Percentiles rank a stretch among this genome's conserved stretches.
Evolutionary conservation across 2,797 vertebrate genomes (phyloP).

Genomic region (Pipistrellus pipistrellus): DNA sequence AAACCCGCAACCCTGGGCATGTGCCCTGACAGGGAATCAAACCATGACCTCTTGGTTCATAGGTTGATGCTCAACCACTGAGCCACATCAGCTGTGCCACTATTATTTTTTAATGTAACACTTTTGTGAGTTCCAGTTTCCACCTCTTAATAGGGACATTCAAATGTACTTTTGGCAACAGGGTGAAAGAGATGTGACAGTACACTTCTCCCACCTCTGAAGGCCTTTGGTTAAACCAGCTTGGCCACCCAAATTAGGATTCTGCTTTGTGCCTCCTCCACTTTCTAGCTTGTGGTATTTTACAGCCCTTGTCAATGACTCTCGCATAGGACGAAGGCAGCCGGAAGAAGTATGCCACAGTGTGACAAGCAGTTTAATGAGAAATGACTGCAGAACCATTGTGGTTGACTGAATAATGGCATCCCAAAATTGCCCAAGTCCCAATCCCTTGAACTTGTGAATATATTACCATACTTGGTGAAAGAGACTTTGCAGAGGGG

Average conservation of each 20-base stretch:
- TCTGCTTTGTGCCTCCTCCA: background rate
- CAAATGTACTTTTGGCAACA: constrained; percentile 62
- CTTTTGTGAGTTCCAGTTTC: constrained; percentile 74
- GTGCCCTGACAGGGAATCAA: too few relatives aligned
- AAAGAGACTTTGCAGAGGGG: background rate
- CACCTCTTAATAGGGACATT: constrained; percentile 79
- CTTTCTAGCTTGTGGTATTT: constrained; percentile 6
- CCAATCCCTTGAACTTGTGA: background rate
- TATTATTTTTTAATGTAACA: constrained; percentile 74
- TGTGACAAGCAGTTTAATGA: background rate
- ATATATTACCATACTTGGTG: background rate
- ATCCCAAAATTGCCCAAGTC: background rate
- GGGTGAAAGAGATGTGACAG: background rate
- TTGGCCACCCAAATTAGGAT: background rate
- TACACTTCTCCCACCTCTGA: background rate
- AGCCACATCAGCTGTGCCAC: too few relatives aligned
- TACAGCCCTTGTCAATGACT: background rate
- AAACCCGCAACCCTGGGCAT: too few relatives aligned
- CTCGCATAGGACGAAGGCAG: background rate
- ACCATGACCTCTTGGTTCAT: too few relatives aligned
- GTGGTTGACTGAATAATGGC: background rate
- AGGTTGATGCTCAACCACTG: too few relatives aligned
- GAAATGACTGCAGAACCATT: background rate
- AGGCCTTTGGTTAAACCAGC: constrained; percentile 65
- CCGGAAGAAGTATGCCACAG: background rate